Evolutionary conservation across 2,113 vertebrate species (phyloP).

Genomic region (Pterophyllum scalare): DNA sequence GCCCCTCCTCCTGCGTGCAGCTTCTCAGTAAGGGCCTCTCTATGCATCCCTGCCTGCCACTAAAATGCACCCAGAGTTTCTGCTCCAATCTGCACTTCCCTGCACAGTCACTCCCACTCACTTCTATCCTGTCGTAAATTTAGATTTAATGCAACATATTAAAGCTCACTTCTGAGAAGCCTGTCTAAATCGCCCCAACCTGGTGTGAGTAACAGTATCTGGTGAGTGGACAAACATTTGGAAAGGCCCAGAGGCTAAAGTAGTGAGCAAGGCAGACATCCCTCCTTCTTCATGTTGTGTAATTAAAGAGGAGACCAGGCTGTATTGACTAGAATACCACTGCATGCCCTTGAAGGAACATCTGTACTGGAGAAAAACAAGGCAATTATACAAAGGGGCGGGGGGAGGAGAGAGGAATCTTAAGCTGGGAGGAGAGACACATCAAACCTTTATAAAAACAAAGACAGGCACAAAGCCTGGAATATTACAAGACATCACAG

Average conservation of each 20-base stretch:
- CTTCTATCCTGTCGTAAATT: conserved; percentile 17
- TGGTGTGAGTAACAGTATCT: conserved; percentile 33
- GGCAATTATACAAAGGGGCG: conserved; percentile 79
- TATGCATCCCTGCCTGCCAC: conserved; percentile 46
- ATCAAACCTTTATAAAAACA: conserved; percentile 44
- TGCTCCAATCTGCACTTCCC: conserved; percentile 46
- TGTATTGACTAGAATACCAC: conserved; percentile 82
- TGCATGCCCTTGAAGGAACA: conserved; percentile 83
- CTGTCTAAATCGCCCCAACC: conserved; percentile 10
- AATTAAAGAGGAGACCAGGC: conserved; percentile 83
- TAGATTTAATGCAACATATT: conserved; percentile 17
- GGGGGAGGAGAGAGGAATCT: conserved; percentile 66
- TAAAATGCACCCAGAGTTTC: conserved; percentile 57
- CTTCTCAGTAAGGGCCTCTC: conserved; percentile 56
- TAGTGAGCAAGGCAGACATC: conserved; percentile 63
- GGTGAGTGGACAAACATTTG: conserved; percentile 48
- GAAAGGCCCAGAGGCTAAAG: conserved; percentile 64
- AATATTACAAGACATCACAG: conserved; percentile 21
- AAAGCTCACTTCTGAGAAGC: not conserved
- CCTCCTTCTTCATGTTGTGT: conserved; percentile 74
- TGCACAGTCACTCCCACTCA: conserved; percentile 44
- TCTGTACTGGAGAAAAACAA: conserved; percentile 84
- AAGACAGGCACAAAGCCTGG: conserved; percentile 35
- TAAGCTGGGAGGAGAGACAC: conserved; percentile 55
- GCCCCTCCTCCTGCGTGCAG: conserved; percentile 39